These are phyloP conservation scores for Cactoblastis cactorum DNA, from an alignment of 2,888 invertebrate genomes.

Conservation along the genomic window DNA sequence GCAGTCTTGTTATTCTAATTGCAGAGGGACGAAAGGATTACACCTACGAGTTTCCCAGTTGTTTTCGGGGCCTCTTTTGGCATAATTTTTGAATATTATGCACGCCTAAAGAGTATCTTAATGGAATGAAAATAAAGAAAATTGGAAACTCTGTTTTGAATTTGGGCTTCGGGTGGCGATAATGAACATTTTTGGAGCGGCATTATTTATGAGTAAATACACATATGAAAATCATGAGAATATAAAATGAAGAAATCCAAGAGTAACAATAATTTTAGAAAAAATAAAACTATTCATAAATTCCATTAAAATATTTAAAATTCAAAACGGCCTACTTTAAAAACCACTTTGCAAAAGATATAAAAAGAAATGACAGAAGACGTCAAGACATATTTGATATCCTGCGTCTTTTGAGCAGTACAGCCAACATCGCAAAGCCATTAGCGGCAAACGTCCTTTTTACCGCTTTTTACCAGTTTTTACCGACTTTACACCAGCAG, in stretches of 20 bases:
- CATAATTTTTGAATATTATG: conserved; percentile 30
- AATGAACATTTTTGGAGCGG: no score
- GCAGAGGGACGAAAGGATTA: conserved; percentile 63
- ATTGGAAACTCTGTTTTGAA: not conserved
- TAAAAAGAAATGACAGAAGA: conserved; percentile 9
- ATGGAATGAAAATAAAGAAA: conserved; percentile 43
- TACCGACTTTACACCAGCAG: conserved; percentile 35
- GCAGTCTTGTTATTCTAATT: conserved; percentile 70
- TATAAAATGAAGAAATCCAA: conserved; percentile 1
- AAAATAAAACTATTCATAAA: not conserved
- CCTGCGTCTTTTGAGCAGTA: conserved; percentile 20
- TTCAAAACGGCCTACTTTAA: not conserved
- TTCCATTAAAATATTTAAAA: not conserved
- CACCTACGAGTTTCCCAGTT: conserved; percentile 48
- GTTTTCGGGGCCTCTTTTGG: conserved; percentile 40
- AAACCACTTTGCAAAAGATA: conserved; percentile 3
- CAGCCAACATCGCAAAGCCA: conserved; percentile 47
- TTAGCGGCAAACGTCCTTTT: conserved; percentile 48
- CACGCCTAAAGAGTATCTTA: conserved; percentile 22
- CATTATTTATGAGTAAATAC: no score
- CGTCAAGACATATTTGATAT: conserved; percentile 16
- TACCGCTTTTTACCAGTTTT: conserved; percentile 25
- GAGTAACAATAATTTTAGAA: not conserved
- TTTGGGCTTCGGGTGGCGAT: conserved; percentile 25
- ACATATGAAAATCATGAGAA: no score